Percentiles rank a stretch among this genome's conserved stretches.
These are phyloP conservation scores for Austrofundulus limnaeus DNA, from an alignment of 2,113 vertebrate species.

Conservation along the genomic window DNA sequence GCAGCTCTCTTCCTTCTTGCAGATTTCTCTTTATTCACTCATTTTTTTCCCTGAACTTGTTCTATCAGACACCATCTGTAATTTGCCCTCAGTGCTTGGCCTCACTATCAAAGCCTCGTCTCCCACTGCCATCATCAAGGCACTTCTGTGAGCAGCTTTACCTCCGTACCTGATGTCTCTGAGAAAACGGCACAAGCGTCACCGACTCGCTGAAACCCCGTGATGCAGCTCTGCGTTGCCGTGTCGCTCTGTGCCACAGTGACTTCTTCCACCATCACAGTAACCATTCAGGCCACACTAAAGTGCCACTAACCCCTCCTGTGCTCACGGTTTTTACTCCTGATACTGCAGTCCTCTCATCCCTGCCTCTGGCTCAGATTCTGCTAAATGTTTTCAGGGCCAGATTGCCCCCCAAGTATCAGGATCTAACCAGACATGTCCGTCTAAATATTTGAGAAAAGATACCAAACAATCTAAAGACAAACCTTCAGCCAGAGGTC, in stretches of 20 bases:
- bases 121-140: slow-evolving; percentile 37
- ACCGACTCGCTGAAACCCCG: neutral
- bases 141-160: slow-evolving; percentile 44
- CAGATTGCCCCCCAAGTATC: slow-evolving; percentile 17
- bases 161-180: slow-evolving; percentile 14
- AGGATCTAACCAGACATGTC: slow-evolving; percentile 1
- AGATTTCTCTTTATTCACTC: slow-evolving; percentile 11
- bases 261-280: slow-evolving; percentile 1
- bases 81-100: slow-evolving; percentile 35
- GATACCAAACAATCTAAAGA: slow-evolving; percentile 23
- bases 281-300: slow-evolving; percentile 8
- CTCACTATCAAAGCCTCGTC: slow-evolving; percentile 14
- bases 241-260: neutral
- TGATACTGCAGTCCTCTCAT: neutral
- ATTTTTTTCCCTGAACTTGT: slow-evolving; percentile 1
- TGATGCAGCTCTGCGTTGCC: neutral
- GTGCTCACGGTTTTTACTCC: neutral
- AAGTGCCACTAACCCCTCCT: slow-evolving; percentile 2
- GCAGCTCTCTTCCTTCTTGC: slow-evolving; percentile 8
- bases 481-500: too few species aligned
- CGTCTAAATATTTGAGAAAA: slow-evolving; percentile 2
- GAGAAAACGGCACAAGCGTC: slow-evolving; percentile 2
- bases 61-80: slow-evolving; percentile 26
- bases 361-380: neutral
- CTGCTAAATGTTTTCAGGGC: slow-evolving; percentile 1